phyloP scores from a whole-genome alignment of 2,113 vertebrate genomes.

The Labeo catla region DNA sequence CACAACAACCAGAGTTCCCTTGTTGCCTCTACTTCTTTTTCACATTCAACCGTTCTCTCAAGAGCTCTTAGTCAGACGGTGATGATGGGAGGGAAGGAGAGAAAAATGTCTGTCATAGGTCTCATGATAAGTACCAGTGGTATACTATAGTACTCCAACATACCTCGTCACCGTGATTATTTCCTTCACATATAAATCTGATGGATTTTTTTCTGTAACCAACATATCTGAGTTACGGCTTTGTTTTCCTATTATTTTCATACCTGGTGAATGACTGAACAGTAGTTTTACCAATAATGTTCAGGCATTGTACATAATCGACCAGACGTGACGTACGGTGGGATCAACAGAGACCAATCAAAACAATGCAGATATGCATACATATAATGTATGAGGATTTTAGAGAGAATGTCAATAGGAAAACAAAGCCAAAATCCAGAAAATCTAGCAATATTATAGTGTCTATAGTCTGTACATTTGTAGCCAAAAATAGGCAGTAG shows the following conservation, averaged over 20 bases:
- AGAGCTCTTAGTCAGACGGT: conserved; percentile 13
- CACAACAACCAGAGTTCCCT: conserved; percentile 28
- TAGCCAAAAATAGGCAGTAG: not conserved
- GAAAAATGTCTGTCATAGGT: not conserved
- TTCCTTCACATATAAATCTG: not conserved
- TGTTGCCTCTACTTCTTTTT: conserved; percentile 28
- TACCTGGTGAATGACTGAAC: too few species aligned
- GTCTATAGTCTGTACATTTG: not conserved
- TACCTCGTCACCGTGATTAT: not conserved
- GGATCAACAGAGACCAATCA: too few species aligned
- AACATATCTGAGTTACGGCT: not conserved
- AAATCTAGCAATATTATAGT: too few species aligned
- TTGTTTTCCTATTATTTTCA: too few species aligned
- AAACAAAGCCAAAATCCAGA: too few species aligned
- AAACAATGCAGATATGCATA: too few species aligned
- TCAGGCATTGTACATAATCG: too few species aligned
- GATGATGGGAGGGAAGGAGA: not conserved
- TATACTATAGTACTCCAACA: not conserved
- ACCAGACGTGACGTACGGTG: too few species aligned
- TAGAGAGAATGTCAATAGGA: too few species aligned
- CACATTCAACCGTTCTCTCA: conserved; percentile 26
- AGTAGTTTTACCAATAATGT: too few species aligned
- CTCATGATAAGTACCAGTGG: not conserved
- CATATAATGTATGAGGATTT: too few species aligned
- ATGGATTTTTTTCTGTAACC: not conserved